Conservation (phyloP, 2,797 vertebrate genomes). For the Galago senegalensis region DNA sequence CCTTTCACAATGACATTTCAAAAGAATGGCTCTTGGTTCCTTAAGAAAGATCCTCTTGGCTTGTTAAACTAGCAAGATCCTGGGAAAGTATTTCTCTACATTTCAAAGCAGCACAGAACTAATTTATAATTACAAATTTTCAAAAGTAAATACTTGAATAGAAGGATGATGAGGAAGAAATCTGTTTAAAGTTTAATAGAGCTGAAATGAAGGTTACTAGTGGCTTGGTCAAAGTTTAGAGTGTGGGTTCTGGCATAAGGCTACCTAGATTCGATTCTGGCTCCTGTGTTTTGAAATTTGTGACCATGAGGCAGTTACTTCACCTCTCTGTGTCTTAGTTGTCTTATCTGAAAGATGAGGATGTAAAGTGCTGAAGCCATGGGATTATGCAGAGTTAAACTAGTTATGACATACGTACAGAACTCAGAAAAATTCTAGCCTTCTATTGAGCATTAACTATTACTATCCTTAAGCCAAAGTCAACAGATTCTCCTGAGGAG, state of each 20-base stretch:
- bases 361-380: not conserved
- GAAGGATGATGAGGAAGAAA: not conserved
- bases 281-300: not conserved
- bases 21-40: not conserved
- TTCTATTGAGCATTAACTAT: not conserved
- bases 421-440: not conserved
- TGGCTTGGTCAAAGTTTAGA: not conserved
- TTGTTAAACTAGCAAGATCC: not conserved
- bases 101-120: not conserved
- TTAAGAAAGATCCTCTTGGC: not conserved
- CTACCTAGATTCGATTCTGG: not conserved
- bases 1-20: not conserved
- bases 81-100: not conserved
- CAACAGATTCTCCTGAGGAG: not conserved
- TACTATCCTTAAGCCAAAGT: not conserved
- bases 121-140: not conserved
- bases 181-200: not conserved
- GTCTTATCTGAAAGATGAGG: not conserved
- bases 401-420: not conserved
- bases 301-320: not conserved
- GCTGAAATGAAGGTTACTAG: accelerated
- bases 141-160: not conserved
- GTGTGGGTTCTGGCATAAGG: not conserved
- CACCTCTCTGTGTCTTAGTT: not conserved
- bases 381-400: not conserved